Conservation (phyloP, 2,797 vertebrate genomes). For the Gastrophryne carolinensis region DNA sequence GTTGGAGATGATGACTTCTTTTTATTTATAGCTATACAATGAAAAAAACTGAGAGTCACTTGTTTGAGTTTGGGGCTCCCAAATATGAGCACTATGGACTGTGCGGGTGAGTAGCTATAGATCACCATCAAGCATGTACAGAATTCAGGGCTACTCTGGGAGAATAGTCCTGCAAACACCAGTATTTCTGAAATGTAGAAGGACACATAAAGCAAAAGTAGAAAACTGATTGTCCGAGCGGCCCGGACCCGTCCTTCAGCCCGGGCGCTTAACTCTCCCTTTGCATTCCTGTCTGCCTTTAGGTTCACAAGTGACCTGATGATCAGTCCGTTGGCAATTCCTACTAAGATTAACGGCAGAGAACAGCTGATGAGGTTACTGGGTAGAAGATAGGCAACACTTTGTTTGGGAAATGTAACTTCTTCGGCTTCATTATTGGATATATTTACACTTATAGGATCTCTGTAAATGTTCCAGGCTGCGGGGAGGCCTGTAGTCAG, state of each 20-base stretch:
- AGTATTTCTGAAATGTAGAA: not conserved
- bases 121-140: not conserved
- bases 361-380: slow-evolving; percentile 7
- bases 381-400: not conserved
- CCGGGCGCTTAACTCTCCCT: not conserved
- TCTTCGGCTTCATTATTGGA: not conserved
- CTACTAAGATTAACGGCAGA: not conserved
- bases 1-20: not conserved
- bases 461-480: slow-evolving; percentile 8
- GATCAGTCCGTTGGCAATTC: not conserved
- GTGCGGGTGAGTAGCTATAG: slow-evolving; percentile 6
- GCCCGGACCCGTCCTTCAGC: not conserved
- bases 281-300: not conserved
- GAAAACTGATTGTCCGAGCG: not conserved
- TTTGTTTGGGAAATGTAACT: not conserved
- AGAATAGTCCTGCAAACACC: not conserved
- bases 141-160: not conserved
- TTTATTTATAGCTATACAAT: not conserved
- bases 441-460: not conserved
- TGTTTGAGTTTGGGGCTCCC: slow-evolving; percentile 11
- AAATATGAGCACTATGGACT: slow-evolving; percentile 10
- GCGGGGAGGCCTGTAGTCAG: slow-evolving; percentile 1
- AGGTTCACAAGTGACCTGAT: not conserved
- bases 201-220: not conserved
- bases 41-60: not conserved